phyloP scores from a whole-genome alignment of 2,888 invertebrate genomes.

The Orthosia gracilis region DNA sequence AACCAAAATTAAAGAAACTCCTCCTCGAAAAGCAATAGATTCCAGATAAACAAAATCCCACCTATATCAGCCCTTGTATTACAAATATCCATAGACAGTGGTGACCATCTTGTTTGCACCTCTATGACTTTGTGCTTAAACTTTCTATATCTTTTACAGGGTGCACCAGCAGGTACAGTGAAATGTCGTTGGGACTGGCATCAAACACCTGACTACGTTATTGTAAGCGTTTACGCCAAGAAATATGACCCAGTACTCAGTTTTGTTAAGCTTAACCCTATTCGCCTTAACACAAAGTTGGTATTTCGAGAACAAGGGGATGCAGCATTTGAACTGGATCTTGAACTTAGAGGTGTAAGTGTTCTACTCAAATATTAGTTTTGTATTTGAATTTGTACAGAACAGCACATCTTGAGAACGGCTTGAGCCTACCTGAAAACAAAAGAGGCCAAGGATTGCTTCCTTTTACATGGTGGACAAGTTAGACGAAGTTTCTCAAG shows the following conservation, averaged over 20 bases:
- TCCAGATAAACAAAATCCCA: too few species aligned
- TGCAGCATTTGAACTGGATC: conserved; percentile 93
- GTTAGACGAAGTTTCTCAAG: too few species aligned
- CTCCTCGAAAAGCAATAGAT: too few species aligned
- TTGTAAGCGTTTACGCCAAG: conserved; percentile 97
- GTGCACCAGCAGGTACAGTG: conserved; percentile 89
- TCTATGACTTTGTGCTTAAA: too few species aligned
- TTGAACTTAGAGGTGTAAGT: conserved; percentile 96
- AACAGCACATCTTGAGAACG: too few species aligned
- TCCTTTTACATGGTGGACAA: too few species aligned
- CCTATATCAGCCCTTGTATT: too few species aligned
- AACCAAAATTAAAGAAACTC: too few species aligned
- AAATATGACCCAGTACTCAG: conserved; percentile 95
- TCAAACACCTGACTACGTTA: conserved; percentile 96
- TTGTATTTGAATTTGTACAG: neutral
- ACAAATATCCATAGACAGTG: too few species aligned
- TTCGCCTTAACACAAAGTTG: conserved; percentile 94
- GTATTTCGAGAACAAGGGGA: conserved; percentile 95
- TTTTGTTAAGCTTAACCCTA: conserved; percentile 95
- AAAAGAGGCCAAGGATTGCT: too few species aligned
- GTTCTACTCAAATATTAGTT: neutral
- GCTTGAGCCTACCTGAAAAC: too few species aligned
- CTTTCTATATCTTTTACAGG: conserved; percentile 80
- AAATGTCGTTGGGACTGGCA: conserved; percentile 98
- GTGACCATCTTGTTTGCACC: too few species aligned